Evolutionary conservation across 2,888 invertebrate genomes (phyloP), one percentile per base, ranked within the genome.

Genomic region (Anoplius nigerrimus): DNA sequence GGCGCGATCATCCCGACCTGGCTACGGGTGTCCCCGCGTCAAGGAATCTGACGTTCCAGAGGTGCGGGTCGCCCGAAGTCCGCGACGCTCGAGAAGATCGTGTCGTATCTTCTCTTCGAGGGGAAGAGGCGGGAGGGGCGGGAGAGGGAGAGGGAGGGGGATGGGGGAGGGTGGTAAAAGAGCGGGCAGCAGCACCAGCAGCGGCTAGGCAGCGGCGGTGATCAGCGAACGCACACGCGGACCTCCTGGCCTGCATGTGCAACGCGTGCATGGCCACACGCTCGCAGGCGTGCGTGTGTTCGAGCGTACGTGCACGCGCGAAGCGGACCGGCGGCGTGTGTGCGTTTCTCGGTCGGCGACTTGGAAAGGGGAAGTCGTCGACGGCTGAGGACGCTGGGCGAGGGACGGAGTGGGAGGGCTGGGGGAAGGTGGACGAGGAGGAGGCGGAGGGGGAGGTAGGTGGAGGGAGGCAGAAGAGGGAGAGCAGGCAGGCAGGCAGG

Each of bases 351-450:
- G 67, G 24, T 34, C 69, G 72, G 75, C 79, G 79, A 82, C 81
- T 84, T 80, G 82, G 83, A 86, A 86, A 86, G 86, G 87, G 87
- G 87, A 87, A 87, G 86, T 80, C 78, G 74, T 62, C 60, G 65
- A 42, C 68, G 79, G 66, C 66, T 3, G 48, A 16, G 16, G 48
- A 48, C 4, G 48, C 42, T 6, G 13, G 48, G n/a, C n/a, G 48
- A 18, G 18, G 1, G 77, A 68, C 67, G 71, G 71, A 52, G 61
- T 72, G 72, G 70, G 69, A 75, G 84, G 84, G 84, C 83, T n/a
- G n/a, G 83, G 84, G 22, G 84, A 82, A 82, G 80, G 84, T 79
- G 84, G 54, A 34, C n/a, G 62, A 69, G 42, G 62, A 57, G 52
- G 62, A 60, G 48, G 60, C 13, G 42, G 59, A 62, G 61, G 53